A percentile compares a stretch with the other conserved stretches of the same genome.
Evolutionary conservation across 2,113 vertebrate genomes (phyloP).

Genomic region (Bucco capensis): DNA sequence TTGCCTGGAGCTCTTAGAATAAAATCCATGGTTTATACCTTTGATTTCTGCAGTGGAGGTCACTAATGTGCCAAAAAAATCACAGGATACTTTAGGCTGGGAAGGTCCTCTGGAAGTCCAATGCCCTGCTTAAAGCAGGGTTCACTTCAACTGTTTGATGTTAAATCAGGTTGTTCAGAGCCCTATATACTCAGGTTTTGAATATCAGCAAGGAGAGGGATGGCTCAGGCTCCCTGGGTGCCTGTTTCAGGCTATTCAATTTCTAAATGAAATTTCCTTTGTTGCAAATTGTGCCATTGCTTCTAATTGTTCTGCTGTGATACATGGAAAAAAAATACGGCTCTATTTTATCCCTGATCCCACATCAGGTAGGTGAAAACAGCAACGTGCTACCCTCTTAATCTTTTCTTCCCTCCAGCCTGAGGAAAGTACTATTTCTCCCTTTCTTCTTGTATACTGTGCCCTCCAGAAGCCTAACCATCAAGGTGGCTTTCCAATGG

Average conservation of each 20-base stretch:
- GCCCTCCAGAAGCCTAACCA: background rate
- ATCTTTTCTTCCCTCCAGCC: background rate
- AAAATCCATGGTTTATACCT: background rate
- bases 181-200: background rate
- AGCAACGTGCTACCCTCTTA: background rate
- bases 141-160: background rate
- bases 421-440: background rate
- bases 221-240: background rate
- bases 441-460: background rate
- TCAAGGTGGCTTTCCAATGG: background rate
- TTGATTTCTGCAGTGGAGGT: background rate
- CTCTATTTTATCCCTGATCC: background rate
- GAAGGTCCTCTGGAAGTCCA: background rate
- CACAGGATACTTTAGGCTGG: background rate
- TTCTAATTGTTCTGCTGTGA: background rate
- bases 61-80: background rate
- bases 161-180: background rate
- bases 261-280: background rate
- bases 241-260: background rate
- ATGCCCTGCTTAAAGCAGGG: background rate
- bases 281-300: background rate
- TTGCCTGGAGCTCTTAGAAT: background rate
- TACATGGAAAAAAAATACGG: background rate
- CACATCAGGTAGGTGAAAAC: background rate
- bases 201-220: background rate